A percentile compares a stretch with the other conserved stretches of the same genome.
Conservation (phyloP, 1,140 invertebrate species). For the Hormaphis cornu region DNA sequence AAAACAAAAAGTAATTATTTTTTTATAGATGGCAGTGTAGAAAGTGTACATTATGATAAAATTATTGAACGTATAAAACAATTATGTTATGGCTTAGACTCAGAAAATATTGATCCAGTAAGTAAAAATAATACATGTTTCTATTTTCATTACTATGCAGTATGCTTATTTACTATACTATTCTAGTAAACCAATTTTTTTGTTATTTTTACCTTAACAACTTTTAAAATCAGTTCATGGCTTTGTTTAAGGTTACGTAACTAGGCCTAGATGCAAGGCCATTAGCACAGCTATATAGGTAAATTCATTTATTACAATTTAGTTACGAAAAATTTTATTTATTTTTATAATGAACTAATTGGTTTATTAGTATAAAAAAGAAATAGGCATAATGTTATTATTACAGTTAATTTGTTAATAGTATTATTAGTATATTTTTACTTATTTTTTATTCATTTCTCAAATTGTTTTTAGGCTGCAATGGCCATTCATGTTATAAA, state of each 20-base stretch:
- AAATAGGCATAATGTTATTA: too few species aligned
- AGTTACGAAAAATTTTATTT: too few species aligned
- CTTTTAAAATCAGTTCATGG: neutral
- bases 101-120: slow-evolving; percentile 93
- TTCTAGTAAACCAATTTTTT: neutral
- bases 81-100: slow-evolving; percentile 89
- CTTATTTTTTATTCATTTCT: neutral
- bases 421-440: neutral
- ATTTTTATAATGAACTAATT: too few species aligned
- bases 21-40: slow-evolving; percentile 68
- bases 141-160: neutral
- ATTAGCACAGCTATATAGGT: too few species aligned
- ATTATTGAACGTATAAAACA: slow-evolving; percentile 93
- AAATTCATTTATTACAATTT: too few species aligned
- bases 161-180: neutral
- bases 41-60: slow-evolving; percentile 94
- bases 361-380: too few species aligned
- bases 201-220: neutral
- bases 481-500: slow-evolving; percentile 59
- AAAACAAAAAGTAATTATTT: neutral
- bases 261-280: too few species aligned
- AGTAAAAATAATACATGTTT: slow-evolving; percentile 43
- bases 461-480: slow-evolving; percentile 43
- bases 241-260: too few species aligned
- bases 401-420: neutral